These are phyloP conservation scores for Aphelenchoides fujianensis DNA, from an alignment of 1,140 invertebrate species.

Conservation along the genomic window DNA sequence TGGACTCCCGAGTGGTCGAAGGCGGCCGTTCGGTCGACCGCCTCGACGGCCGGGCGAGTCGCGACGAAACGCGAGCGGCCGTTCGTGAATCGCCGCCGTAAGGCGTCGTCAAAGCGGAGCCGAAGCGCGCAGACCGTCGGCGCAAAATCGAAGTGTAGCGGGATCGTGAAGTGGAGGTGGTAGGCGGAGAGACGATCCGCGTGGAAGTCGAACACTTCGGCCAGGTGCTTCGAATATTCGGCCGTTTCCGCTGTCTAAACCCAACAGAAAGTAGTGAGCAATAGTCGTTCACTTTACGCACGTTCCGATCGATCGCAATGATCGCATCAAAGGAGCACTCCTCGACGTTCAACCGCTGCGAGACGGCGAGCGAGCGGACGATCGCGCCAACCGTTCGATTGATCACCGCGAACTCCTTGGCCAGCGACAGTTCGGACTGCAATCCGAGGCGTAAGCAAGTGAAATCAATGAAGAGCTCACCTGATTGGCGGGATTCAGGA, in stretches of 20 bases:
- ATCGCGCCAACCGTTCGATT: not conserved
- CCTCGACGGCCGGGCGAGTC: too few relatives aligned
- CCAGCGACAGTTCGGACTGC: slow-evolving; percentile 2
- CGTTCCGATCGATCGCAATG: not conserved
- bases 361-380: not conserved
- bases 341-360: not conserved
- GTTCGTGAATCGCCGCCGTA: too few relatives aligned
- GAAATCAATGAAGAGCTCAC: not conserved
- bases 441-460: not conserved
- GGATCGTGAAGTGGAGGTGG: not conserved
- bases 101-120: not conserved
- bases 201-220: not conserved
- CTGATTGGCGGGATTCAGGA: not conserved
- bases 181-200: slow-evolving; percentile 1
- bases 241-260: not conserved
- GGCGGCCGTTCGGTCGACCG: too few relatives aligned
- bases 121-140: not conserved
- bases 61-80: too few relatives aligned
- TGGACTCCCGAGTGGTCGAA: too few relatives aligned
- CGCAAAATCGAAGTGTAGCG: not conserved
- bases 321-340: not conserved
- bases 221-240: not conserved
- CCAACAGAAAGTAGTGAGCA: not conserved
- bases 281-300: not conserved
- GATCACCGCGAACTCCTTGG: not conserved